Base-by-base conservation (phyloP, 1,140 invertebrate species). In the Saccostrea echinata region DNA sequence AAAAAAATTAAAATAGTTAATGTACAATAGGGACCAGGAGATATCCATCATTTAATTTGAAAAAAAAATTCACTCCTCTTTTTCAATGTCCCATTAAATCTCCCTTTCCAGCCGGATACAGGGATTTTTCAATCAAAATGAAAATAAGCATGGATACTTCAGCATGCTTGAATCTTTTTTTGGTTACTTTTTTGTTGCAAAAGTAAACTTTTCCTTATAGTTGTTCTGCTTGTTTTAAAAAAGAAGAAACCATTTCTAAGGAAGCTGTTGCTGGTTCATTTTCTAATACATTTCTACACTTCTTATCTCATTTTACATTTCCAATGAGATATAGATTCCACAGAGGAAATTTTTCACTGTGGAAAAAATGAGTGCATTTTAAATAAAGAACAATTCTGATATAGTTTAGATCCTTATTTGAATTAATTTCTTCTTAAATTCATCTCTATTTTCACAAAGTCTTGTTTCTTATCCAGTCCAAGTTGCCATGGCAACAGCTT, bases 1-100 rank as follows among this genome's bases (percentile, higher is more conserved):
- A 83, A 52, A 53, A 52, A 83, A 84, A 81, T 81, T 81, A 81
- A 53, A 84, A 53, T 55, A 53, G 51, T 84, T 84, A 52, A 52
- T 30, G 53, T 53, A 84, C 51, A 84, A 52, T 18, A 21, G 53
- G 43, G 43, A 53, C 53, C 21, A 84, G 27, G 53, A 52, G 53
- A 84, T 53, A n/a, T 84, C 30, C 21, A 53, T n/a, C 82, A 84
- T 84, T 61, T 21, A 21, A 21, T 61, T 21, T 57, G 12, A 1
- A 61, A 61, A 61, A 61, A 61, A 61, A 61, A 61, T 21, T 61
- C 2, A 55, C 53, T n/a, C 55, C 55, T 61, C n/a, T 13, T 57
- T 61, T 61, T 61, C 18, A 61, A 61, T 21, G 18, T 18, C n/a
- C 55, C 55, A 18, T 21, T 21, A 21, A 21, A 2, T 1, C 6